phyloP scores from a whole-genome alignment of 37 sponge, comb jelly and placozoan species.

The Crambe crambe region DNA sequence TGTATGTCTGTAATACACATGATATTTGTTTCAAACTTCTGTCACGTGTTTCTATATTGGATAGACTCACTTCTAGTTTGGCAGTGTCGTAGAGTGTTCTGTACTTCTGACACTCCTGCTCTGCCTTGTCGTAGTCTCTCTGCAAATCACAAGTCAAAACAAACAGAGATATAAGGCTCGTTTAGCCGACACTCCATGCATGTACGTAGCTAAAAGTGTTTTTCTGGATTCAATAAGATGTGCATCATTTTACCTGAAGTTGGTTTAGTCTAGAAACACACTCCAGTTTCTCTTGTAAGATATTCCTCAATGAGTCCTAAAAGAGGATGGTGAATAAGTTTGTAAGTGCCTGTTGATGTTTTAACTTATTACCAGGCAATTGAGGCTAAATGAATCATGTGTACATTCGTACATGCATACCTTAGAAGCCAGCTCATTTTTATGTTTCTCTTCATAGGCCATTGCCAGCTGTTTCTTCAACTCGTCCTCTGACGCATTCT shows the following conservation, averaged over 20 bases:
- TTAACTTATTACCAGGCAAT: no score
- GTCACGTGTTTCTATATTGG: no score
- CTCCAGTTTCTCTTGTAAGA: constrained; percentile 76
- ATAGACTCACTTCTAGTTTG: constrained; percentile 45
- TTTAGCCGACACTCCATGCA: no score
- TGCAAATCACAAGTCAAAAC: background rate
- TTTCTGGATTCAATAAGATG: no score
- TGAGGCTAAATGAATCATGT: no score
- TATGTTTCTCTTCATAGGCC: constrained; percentile 65
- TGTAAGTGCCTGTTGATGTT: background rate
- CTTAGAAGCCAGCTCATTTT: constrained; percentile 52
- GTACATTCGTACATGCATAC: no score
- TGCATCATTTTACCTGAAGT: constrained; percentile 38
- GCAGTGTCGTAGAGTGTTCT: constrained; percentile 46
- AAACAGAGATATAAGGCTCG: background rate
- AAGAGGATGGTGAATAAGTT: background rate
- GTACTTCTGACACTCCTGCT: constrained; percentile 63
- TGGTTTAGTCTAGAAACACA: constrained; percentile 48
- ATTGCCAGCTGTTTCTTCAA: constrained; percentile 50
- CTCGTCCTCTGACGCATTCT: constrained; percentile 64
- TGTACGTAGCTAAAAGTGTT: no score
- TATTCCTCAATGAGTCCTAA: constrained; percentile 12
- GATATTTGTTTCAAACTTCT: no score
- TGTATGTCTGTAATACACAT: no score
- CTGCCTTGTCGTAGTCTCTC: constrained; percentile 76